These are phyloP conservation scores for Lacanobia oleracea DNA, from an alignment of 2,888 invertebrate genomes.

Conservation along the genomic window DNA sequence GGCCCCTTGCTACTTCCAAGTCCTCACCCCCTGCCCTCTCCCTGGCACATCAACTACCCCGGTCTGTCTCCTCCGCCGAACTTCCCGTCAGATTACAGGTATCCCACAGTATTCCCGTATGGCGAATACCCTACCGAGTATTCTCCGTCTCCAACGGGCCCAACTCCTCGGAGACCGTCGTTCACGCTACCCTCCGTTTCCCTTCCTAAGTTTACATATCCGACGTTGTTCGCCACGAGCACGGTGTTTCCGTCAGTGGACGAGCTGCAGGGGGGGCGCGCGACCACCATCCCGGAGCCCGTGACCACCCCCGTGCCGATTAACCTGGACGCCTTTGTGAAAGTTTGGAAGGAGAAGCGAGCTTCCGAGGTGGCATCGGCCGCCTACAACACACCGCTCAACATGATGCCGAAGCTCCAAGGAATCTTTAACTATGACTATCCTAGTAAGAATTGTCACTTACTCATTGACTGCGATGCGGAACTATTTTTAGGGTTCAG, in stretches of 20 bases:
- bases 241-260: no score
- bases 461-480: no score
- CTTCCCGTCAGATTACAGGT: slow-evolving; percentile 1
- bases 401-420: neutral
- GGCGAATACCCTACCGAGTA: neutral
- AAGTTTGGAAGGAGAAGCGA: neutral
- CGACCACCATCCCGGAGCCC: neutral
- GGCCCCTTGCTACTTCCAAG: neutral
- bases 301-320: no score
- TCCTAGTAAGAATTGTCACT: no score
- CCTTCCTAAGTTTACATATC: neutral
- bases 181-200: neutral
- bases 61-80: neutral
- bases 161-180: neutral
- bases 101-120: neutral
- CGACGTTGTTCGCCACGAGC: neutral
- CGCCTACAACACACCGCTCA: no score
- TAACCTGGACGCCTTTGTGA: neutral
- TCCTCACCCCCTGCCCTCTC: neutral
- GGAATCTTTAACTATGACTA: neutral
- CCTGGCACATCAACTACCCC: neutral
- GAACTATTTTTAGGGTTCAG: no score
- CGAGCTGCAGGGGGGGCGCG: neutral
- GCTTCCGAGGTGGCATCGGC: no score
- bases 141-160: neutral